Base-by-base conservation (phyloP, 2,797 vertebrate genomes). In the Emys orbicularis region DNA sequence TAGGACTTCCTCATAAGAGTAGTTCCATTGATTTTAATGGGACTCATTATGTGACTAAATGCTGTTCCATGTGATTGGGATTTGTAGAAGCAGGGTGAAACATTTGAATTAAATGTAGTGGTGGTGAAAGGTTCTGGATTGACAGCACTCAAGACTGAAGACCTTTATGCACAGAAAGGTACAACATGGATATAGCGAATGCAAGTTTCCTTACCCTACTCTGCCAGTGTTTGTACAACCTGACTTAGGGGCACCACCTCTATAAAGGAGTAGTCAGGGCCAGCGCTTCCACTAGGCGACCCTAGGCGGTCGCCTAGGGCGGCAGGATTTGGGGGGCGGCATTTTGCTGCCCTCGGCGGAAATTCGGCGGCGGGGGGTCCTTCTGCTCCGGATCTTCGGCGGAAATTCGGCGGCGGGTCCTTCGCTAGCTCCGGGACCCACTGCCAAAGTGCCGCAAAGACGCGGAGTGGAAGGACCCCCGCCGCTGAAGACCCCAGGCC, bases 71-170 rank as follows among this genome's bases (percentile, higher is more conserved):
- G 87, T 87, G 0, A 0, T 65, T 87, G 81, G 83, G 82, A 84
- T 90, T 2, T 91, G 76, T 65, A 90, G 86, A 88, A 88, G 87
- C 27, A 31, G 86, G 92, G 91, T 94, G 91, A 96, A 95, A 95
- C 56, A 37, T 94, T 95, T 96, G 81, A 74, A 92, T 80, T 44
- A 88, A 95, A 91, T 11, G 81, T 90, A 34, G 76, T 81, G 72
- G 94, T 95, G 96, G 96, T 82, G 92, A 97, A 96, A 95, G 91
- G 86, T 94, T 96, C 90, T 83, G 86, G 49, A 68, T 94, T 96
- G 93, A 91, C 23, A 59, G 37, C 84, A 65, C 79, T 90, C 88
- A 87, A 90, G 74, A 82, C 52, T 84, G 84, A 68, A 87, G 57
- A 68, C 91, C 52, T 88, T 91, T 84, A 81, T 19, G 34, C 81